Evolutionary conservation across 1,140 invertebrate genomes (phyloP).

Genomic region (Drosophila rufa): DNA sequence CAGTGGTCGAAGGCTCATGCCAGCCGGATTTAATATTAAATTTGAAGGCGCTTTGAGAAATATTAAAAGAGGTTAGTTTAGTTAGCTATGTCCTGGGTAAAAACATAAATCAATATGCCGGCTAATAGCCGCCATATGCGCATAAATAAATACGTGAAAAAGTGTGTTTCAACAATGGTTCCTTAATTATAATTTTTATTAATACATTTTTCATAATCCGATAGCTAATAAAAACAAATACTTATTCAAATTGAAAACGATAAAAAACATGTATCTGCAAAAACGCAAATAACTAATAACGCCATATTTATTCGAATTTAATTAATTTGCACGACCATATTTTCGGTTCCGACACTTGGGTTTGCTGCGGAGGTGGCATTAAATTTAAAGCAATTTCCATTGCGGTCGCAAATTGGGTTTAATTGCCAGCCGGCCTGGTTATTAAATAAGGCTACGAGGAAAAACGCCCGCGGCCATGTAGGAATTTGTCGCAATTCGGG

Average conservation of each 20-base stretch:
- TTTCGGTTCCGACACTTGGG: slow-evolving; percentile 13
- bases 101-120: slow-evolving; percentile 5
- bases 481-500: slow-evolving; percentile 51
- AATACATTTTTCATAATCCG: slow-evolving; percentile 53
- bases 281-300: slow-evolving; percentile 67
- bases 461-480: slow-evolving; percentile 8
- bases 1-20: too few relatives aligned
- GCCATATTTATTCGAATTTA: slow-evolving; percentile 63
- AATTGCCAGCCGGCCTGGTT: slow-evolving; percentile 57
- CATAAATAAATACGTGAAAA: slow-evolving; percentile 13
- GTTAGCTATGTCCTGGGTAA: not conserved
- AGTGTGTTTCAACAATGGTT: slow-evolving; percentile 33
- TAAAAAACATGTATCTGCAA: slow-evolving; percentile 12
- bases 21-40: slow-evolving; percentile 25
- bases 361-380: slow-evolving; percentile 10
- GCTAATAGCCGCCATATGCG: slow-evolving; percentile 3
- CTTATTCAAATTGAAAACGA: slow-evolving; percentile 44
- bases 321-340: slow-evolving; percentile 71
- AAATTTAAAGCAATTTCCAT: slow-evolving; percentile 61
- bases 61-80: not conserved
- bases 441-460: slow-evolving; percentile 52
- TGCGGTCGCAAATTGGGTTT: slow-evolving; percentile 63
- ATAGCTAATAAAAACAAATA: slow-evolving; percentile 24
- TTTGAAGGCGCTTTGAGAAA: slow-evolving; percentile 23
- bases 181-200: slow-evolving; percentile 50